phyloP scores from a whole-genome alignment of 2,797 vertebrate species.

The Acanthurus leucopareius region DNA sequence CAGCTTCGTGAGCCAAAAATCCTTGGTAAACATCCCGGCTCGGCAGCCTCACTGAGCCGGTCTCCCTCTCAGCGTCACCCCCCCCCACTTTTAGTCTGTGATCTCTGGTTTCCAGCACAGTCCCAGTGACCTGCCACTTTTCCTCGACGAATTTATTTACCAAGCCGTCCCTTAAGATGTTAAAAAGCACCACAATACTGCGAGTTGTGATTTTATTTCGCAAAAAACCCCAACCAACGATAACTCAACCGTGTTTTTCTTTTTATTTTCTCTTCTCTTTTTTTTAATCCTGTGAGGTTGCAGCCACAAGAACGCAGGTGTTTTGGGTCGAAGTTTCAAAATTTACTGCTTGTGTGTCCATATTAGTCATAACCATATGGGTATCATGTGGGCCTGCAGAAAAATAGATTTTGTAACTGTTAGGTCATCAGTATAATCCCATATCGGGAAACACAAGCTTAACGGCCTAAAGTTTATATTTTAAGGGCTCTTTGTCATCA shows the following conservation, averaged over 20 bases:
- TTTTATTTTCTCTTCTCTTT: background rate
- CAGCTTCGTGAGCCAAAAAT: slow-evolving; percentile 81
- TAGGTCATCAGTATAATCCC: slow-evolving; percentile 24
- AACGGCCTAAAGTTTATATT: slow-evolving; percentile 54
- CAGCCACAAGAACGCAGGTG: slow-evolving; percentile 45
- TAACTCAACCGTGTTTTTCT: background rate
- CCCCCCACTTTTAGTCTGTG: slow-evolving; percentile 39
- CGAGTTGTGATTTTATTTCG: background rate
- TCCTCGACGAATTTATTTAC: slow-evolving; percentile 28
- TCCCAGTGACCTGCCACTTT: slow-evolving; percentile 54
- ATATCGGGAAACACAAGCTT: slow-evolving; percentile 24
- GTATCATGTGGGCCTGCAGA: slow-evolving; percentile 17
- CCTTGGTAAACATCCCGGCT: slow-evolving; percentile 84
- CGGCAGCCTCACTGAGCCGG: slow-evolving; percentile 76
- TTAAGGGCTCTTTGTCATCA: slow-evolving; percentile 40
- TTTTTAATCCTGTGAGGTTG: background rate
- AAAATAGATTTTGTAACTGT: slow-evolving; percentile 33
- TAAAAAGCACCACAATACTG: background rate
- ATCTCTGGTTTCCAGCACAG: slow-evolving; percentile 65
- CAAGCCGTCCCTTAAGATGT: background rate
- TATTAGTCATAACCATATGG: slow-evolving; percentile 45
- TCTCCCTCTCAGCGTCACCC: slow-evolving; percentile 54
- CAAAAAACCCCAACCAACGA: background rate
- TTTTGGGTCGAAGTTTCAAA: slow-evolving; percentile 34
- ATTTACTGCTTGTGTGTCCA: slow-evolving; percentile 28